These are phyloP conservation scores for Pollenia labialis DNA, from an alignment of 2,888 invertebrate genomes.

Conservation along the genomic window DNA sequence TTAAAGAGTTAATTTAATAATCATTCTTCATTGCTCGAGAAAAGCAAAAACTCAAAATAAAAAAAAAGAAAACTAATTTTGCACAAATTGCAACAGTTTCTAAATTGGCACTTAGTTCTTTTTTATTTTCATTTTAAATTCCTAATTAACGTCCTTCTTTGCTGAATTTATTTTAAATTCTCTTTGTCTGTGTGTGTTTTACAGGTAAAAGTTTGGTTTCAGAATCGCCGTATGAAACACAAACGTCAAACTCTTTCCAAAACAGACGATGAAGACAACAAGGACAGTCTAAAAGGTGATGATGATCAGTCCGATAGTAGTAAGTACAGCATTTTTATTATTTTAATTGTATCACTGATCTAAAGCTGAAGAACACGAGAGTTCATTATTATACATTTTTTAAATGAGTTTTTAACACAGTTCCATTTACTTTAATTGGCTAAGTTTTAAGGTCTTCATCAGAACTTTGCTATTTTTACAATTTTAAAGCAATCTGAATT, in stretches of 20 bases:
- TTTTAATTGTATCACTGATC: no score
- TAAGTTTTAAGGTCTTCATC: no score
- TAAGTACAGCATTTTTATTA: slow-evolving; percentile 78
- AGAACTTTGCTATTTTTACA: no score
- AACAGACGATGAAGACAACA: slow-evolving; percentile 90
- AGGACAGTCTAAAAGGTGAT: slow-evolving; percentile 85
- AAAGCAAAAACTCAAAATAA: background rate
- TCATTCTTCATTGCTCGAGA: slow-evolving; percentile 29
- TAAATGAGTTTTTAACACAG: no score
- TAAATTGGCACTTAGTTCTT: slow-evolving; percentile 74
- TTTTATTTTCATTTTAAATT: slow-evolving; percentile 22
- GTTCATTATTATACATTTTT: no score
- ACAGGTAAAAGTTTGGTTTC: slow-evolving; percentile 99
- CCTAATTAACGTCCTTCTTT: background rate
- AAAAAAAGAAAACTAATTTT: slow-evolving; percentile 76
- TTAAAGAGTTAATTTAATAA: slow-evolving; percentile 44
- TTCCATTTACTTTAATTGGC: no score
- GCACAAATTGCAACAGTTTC: slow-evolving; percentile 77
- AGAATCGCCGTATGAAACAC: slow-evolving; percentile 98
- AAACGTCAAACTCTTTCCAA: slow-evolving; percentile 95
- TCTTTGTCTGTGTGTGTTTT: slow-evolving; percentile 74
- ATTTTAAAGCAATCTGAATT: no score
- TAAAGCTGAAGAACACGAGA: no score
- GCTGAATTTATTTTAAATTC: background rate
- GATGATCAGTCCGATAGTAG: slow-evolving; percentile 85